These are phyloP conservation scores for Blastomussa wellsi DNA, from an alignment of 92 coral and sea anemone species.

Conservation along the genomic window DNA sequence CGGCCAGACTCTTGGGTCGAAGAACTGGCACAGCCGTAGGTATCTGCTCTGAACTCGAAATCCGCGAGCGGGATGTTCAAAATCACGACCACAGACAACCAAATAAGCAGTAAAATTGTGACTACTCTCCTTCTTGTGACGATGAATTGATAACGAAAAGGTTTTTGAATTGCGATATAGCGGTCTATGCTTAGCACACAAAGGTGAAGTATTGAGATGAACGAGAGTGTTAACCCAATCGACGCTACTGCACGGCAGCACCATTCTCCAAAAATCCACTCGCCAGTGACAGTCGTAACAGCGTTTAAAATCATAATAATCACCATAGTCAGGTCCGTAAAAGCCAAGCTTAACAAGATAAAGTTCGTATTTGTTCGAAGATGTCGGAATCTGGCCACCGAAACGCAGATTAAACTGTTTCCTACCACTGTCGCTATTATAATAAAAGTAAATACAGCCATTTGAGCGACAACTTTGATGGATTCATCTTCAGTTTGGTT, in stretches of 20 bases:
- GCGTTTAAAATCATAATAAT: conserved; percentile 81
- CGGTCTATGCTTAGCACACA: conserved; percentile 86
- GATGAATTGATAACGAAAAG: conserved; percentile 71
- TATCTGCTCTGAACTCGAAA: conserved; percentile 72
- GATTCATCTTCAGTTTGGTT: not conserved
- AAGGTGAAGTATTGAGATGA: conserved; percentile 89
- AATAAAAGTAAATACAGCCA: conserved; percentile 49
- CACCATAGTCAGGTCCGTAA: conserved; percentile 86
- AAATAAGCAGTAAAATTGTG: conserved; percentile 40
- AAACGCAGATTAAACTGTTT: conserved; percentile 68
- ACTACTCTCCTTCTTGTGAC: conserved; percentile 64
- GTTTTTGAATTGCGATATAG: conserved; percentile 77
- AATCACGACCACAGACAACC: conserved; percentile 58
- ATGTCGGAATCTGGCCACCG: conserved; percentile 65
- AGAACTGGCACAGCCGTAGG: conserved; percentile 71
- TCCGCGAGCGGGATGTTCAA: conserved; percentile 81
- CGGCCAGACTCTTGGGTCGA: not conserved
- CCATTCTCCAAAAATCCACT: conserved; percentile 83
- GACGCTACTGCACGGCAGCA: conserved; percentile 73
- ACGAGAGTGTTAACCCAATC: conserved; percentile 67
- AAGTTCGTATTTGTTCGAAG: conserved; percentile 79
- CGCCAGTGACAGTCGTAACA: conserved; percentile 61
- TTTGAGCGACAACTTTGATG: conserved; percentile 36
- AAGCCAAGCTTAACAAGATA: conserved; percentile 77
- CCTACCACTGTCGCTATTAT: conserved; percentile 76